phyloP scores from a whole-genome alignment of 2,113 vertebrate species.

The Elephantulus edwardii region DNA sequence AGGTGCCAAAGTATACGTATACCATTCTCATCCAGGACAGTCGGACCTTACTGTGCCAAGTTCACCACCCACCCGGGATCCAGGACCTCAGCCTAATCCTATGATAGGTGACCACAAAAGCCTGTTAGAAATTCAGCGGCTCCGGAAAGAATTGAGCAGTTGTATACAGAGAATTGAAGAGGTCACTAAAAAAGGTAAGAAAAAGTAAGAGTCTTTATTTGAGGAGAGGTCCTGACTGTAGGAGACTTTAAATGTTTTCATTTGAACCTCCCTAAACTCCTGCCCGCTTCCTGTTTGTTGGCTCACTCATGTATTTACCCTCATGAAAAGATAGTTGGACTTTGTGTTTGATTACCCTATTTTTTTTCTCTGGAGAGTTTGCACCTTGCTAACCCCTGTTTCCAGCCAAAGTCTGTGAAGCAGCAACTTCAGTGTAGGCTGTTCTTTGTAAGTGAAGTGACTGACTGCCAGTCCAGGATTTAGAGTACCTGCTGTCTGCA shows the following conservation, averaged over 20 bases:
- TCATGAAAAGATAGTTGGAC: not conserved
- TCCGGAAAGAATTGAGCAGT: conserved; percentile 89
- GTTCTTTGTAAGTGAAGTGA: not conserved
- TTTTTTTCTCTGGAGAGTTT: not conserved
- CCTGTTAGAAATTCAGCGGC: conserved; percentile 82
- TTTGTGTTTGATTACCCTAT: not conserved
- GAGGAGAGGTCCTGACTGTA: not conserved
- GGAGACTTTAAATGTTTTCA: not conserved
- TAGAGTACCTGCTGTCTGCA: not conserved
- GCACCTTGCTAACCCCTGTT: not conserved
- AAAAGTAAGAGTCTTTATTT: not conserved
- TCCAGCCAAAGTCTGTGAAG: not conserved
- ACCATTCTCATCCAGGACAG: conserved; percentile 65
- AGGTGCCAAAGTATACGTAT: conserved; percentile 78
- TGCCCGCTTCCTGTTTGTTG: not conserved
- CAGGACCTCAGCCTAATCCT: conserved; percentile 48
- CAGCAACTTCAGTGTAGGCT: not conserved
- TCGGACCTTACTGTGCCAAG: conserved; percentile 19
- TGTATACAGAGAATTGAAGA: conserved; percentile 92
- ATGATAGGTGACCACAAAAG: conserved; percentile 60
- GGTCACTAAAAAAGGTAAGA: conserved; percentile 88
- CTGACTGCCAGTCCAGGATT: not conserved
- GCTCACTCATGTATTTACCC: not conserved
- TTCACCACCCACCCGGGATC: conserved; percentile 83
- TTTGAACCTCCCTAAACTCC: not conserved